Evolutionary conservation across 64 coral and sea anemone genomes (phyloP).

Genomic region (Hydrozoanthus tunicans): DNA sequence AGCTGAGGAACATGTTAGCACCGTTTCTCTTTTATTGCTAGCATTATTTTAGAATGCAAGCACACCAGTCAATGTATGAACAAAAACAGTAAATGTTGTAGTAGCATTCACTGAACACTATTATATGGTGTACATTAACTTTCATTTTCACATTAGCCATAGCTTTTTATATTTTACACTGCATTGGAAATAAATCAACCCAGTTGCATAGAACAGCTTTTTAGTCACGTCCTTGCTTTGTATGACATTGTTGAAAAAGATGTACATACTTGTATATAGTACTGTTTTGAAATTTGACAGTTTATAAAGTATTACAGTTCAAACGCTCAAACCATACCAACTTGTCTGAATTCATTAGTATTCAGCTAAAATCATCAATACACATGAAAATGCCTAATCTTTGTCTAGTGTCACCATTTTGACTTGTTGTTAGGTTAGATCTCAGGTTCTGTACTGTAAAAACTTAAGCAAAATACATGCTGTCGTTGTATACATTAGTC

Average conservation of each 20-base stretch:
- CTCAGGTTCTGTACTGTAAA: conserved; percentile 2
- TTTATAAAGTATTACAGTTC: conserved; percentile 10
- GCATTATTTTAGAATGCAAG: background rate
- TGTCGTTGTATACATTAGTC: background rate
- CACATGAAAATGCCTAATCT: conserved; percentile 14
- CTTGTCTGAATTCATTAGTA: background rate
- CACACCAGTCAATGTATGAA: too few relatives aligned
- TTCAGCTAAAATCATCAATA: conserved; percentile 18
- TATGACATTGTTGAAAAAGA: too few relatives aligned
- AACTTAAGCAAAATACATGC: background rate
- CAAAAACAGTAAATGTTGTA: too few relatives aligned
- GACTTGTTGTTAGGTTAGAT: conserved; percentile 4
- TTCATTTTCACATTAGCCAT: too few relatives aligned
- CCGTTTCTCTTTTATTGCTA: conserved; percentile 3
- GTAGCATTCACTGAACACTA: too few relatives aligned
- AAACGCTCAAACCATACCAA: conserved; percentile 18
- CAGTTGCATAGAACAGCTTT: background rate
- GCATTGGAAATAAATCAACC: background rate
- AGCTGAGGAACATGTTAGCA: background rate
- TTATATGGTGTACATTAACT: too few relatives aligned
- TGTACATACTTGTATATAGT: too few relatives aligned
- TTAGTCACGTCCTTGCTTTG: background rate
- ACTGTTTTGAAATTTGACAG: background rate
- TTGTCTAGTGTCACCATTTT: conserved; percentile 18
- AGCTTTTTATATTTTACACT: too few relatives aligned